These are phyloP conservation scores for Archaeoteleia sp. DNA, from an alignment of 2,888 invertebrate species.

Conservation along the genomic window DNA sequence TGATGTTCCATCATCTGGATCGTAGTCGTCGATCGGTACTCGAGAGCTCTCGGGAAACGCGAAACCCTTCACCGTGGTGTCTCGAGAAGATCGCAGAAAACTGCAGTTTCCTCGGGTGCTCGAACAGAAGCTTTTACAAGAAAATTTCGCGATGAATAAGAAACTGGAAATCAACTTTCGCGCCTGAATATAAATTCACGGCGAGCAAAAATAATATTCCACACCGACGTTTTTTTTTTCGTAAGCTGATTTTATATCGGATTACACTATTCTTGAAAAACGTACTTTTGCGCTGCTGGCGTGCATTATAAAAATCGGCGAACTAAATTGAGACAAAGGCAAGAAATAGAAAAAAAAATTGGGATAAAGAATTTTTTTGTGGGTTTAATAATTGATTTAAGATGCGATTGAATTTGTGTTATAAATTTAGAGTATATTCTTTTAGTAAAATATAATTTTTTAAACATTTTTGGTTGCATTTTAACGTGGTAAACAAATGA, in stretches of 20 bases:
- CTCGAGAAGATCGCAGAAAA: constrained; percentile 13
- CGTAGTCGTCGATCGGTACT: constrained; percentile 41
- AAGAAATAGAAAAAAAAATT: too few relatives aligned
- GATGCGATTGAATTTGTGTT: too few relatives aligned
- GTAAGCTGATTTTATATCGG: constrained; percentile 30
- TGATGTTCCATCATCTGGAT: constrained; percentile 49
- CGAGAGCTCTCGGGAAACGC: constrained; percentile 40
- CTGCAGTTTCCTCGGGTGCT: constrained; percentile 39
- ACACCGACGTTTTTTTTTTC: neutral
- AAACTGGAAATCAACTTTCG: constrained; percentile 43
- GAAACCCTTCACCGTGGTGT: constrained; percentile 32
- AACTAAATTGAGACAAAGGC: too few relatives aligned
- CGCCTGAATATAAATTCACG: constrained; percentile 25
- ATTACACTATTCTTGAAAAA: too few relatives aligned
- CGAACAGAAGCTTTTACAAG: constrained; percentile 45
- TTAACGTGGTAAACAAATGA: too few relatives aligned
- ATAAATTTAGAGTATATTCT: too few relatives aligned
- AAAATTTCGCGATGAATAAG: constrained; percentile 41
- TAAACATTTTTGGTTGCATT: too few relatives aligned
- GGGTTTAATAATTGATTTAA: too few relatives aligned
- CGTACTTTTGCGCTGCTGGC: too few relatives aligned
- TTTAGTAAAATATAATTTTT: too few relatives aligned
- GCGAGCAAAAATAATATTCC: constrained; percentile 4
- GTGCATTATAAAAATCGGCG: too few relatives aligned
- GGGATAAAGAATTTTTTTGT: too few relatives aligned